These are phyloP conservation scores for Eristalis arbustorum DNA, from an alignment of 2,888 invertebrate species.

Conservation along the genomic window DNA sequence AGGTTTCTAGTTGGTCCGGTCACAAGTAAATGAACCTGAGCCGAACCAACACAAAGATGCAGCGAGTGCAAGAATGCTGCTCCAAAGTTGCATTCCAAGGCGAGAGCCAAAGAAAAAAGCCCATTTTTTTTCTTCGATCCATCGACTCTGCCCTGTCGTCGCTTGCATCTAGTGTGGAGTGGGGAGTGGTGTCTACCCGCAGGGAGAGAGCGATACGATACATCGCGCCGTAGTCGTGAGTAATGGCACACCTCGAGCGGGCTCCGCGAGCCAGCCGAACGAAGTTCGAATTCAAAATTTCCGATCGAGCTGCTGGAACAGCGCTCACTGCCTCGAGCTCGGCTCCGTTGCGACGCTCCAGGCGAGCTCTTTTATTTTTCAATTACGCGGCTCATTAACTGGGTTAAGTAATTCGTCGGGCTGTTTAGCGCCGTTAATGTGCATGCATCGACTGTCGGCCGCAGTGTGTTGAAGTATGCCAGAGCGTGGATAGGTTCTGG, in stretches of 20 bases:
- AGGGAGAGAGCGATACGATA: background rate
- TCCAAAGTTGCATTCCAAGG: slow-evolving; percentile 56
- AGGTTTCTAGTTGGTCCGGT: slow-evolving; percentile 57
- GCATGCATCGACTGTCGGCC: background rate
- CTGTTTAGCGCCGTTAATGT: slow-evolving; percentile 31
- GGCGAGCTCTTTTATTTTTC: slow-evolving; percentile 13
- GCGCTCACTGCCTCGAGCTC: background rate
- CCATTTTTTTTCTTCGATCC: slow-evolving; percentile 5
- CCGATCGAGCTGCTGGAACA: background rate
- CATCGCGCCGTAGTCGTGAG: slow-evolving; percentile 9
- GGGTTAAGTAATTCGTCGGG: slow-evolving; percentile 35
- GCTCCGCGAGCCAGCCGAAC: slow-evolving; percentile 20
- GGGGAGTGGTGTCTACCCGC: background rate
- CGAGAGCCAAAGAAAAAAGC: background rate
- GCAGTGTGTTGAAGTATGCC: background rate
- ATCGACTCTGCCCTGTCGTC: slow-evolving; percentile 3
- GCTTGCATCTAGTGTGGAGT: background rate
- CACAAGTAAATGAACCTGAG: slow-evolving; percentile 21
- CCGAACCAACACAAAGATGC: background rate
- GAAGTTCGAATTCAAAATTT: slow-evolving; percentile 33
- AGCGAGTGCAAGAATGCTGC: slow-evolving; percentile 12
- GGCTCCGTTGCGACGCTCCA: slow-evolving; percentile 31
- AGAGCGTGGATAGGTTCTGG: background rate
- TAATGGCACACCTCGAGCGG: slow-evolving; percentile 60
- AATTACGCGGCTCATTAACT: slow-evolving; percentile 49